A percentile compares a stretch with the other conserved stretches of the same genome.
Evolutionary conservation across 1,140 invertebrate genomes (phyloP).

Genomic region (Drosophila sucinea): DNA sequence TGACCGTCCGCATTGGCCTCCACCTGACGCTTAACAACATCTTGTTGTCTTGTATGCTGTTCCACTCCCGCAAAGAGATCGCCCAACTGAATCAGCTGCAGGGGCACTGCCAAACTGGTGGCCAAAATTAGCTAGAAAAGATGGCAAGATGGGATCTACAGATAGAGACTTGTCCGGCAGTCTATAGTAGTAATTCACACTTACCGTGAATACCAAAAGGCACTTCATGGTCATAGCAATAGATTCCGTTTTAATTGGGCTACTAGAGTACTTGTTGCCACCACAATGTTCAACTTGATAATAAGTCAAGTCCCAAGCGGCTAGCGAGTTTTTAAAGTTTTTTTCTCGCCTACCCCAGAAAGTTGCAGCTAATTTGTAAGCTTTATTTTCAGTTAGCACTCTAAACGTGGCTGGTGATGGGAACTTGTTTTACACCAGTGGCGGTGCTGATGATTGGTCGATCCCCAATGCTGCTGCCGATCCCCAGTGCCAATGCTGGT

Average conservation of each 20-base stretch:
- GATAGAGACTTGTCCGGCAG: neutral
- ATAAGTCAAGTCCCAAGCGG: constrained; percentile 57
- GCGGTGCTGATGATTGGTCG: constrained; percentile 33
- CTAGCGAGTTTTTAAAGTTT: constrained; percentile 67
- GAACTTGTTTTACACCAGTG: constrained; percentile 29
- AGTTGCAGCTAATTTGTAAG: constrained; percentile 62
- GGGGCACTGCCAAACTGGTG: constrained; percentile 44
- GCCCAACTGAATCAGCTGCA: constrained; percentile 53
- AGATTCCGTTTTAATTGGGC: constrained; percentile 25
- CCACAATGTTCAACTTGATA: constrained; percentile 67
- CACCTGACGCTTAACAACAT: constrained; percentile 71
- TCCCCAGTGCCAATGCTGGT: constrained; percentile 38
- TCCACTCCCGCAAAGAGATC: constrained; percentile 42
- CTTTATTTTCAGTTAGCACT: constrained; percentile 64
- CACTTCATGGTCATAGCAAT: constrained; percentile 58
- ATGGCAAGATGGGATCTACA: constrained; percentile 12
- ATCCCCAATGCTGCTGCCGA: constrained; percentile 24
- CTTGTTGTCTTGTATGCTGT: constrained; percentile 39
- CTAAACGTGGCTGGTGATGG: constrained; percentile 18
- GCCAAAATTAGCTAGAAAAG: constrained; percentile 33
- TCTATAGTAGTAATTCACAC: constrained; percentile 17
- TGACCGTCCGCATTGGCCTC: constrained; percentile 54
- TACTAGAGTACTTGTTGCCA: constrained; percentile 44
- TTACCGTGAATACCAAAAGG: constrained; percentile 68
- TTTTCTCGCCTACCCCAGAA: constrained; percentile 26